phyloP scores from a whole-genome alignment of 1,140 invertebrate genomes.

The Euwallacea similis region DNA sequence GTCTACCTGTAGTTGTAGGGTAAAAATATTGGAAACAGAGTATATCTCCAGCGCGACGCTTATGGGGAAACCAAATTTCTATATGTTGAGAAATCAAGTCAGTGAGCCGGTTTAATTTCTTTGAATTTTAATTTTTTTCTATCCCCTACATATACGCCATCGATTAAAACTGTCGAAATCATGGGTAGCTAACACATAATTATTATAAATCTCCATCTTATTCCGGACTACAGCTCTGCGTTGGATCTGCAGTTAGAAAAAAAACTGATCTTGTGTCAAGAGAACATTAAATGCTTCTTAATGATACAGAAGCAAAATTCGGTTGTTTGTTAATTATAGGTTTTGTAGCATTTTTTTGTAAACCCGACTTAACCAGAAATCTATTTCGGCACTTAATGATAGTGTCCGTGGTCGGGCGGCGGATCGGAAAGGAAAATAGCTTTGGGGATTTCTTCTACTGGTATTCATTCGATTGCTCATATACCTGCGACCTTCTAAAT shows the following conservation, averaged over 20 bases:
- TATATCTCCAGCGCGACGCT: too few relatives aligned
- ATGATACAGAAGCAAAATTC: slow-evolving; percentile 39
- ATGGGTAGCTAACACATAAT: background rate
- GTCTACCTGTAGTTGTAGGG: too few relatives aligned
- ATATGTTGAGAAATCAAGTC: too few relatives aligned
- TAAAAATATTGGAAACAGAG: too few relatives aligned
- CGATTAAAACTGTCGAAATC: background rate
- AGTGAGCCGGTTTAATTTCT: too few relatives aligned
- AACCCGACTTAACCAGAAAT: slow-evolving; percentile 27
- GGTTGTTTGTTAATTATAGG: slow-evolving; percentile 37
- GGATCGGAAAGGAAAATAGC: slow-evolving; percentile 31
- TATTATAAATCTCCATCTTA: background rate
- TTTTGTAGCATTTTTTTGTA: slow-evolving; percentile 31
- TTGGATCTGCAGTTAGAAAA: slow-evolving; percentile 2
- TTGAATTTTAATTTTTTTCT: background rate
- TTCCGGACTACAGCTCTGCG: background rate
- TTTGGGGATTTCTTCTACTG: slow-evolving; percentile 22
- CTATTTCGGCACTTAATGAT: slow-evolving; percentile 38
- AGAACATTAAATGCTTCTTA: slow-evolving; percentile 30
- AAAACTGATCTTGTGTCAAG: slow-evolving; percentile 21
- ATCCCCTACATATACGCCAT: background rate
- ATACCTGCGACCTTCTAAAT: slow-evolving; percentile 1
- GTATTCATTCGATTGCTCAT: slow-evolving; percentile 13
- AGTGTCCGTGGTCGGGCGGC: slow-evolving; percentile 19
- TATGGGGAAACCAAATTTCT: too few relatives aligned